phyloP scores from a whole-genome alignment of 2,113 vertebrate species.

The Tenrec ecaudatus region DNA sequence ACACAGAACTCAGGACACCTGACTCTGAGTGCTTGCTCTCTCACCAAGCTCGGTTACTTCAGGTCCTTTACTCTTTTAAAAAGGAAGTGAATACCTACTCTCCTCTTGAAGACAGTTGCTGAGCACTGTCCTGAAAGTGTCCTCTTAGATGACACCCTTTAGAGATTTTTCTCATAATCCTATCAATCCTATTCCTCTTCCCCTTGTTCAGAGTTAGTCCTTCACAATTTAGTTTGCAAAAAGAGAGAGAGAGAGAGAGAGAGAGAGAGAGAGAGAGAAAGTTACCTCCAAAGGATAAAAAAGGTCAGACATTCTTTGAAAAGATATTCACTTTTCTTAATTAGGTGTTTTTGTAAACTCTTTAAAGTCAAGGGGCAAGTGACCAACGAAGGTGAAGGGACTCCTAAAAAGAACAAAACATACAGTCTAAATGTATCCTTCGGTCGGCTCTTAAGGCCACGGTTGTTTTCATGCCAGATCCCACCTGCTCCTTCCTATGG shows the following conservation, averaged over 20 bases:
- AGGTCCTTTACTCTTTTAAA: background rate
- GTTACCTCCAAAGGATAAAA: background rate
- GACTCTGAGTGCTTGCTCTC: background rate
- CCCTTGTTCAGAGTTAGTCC: background rate
- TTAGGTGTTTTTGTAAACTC: background rate
- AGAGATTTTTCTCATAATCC: background rate
- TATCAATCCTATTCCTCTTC: background rate
- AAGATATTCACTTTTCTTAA: background rate
- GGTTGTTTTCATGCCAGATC: background rate
- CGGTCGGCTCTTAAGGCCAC: background rate
- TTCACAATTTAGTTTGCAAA: background rate
- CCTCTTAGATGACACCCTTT: background rate
- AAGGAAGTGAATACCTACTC: background rate
- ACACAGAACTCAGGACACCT: background rate
- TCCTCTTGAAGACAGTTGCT: background rate
- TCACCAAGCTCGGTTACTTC: background rate
- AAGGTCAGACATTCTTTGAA: background rate
- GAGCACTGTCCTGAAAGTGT: background rate
- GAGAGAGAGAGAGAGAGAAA: too few species aligned
- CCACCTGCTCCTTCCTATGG: background rate
- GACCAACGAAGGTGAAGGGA: background rate
- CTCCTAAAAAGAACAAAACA: background rate
- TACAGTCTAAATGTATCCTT: slow-evolving; percentile 15
- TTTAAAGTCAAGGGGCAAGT: background rate
- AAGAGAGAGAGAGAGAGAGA: too few species aligned